Evolutionary conservation across 1,140 invertebrate species (phyloP).

Genomic region (Pararge aegeria): DNA sequence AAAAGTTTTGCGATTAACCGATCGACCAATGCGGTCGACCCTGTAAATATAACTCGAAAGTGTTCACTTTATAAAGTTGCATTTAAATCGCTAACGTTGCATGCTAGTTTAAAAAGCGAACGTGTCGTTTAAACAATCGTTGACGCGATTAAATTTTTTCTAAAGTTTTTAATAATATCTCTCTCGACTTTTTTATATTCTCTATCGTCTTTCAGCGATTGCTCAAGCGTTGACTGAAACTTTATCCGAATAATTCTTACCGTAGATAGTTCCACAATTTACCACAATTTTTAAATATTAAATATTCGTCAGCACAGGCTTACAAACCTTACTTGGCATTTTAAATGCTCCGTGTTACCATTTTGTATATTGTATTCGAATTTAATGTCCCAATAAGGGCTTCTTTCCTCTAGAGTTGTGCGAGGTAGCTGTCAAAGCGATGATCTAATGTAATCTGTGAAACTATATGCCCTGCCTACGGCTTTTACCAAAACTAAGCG

Average conservation of each 20-base stretch:
- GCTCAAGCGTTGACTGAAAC: constrained; percentile 62
- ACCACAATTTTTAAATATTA: constrained; percentile 19
- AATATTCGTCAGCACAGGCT: constrained; percentile 19
- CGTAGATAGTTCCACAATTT: constrained; percentile 19
- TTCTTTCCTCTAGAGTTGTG: no score
- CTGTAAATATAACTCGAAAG: constrained; percentile 72
- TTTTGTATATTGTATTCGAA: constrained; percentile 37
- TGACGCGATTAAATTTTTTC: constrained; percentile 33
- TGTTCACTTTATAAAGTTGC: constrained; percentile 74
- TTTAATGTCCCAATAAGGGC: constrained; percentile 29
- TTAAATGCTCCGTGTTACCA: constrained; percentile 49
- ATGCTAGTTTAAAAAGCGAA: constrained; percentile 54
- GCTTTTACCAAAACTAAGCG: no score
- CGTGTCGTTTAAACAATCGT: constrained; percentile 36
- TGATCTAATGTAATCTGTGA: no score
- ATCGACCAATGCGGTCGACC: constrained; percentile 36
- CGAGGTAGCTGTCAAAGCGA: no score
- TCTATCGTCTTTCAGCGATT: constrained; percentile 49
- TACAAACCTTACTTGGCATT: constrained; percentile 35
- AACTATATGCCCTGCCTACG: no score
- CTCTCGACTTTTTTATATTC: constrained; percentile 35
- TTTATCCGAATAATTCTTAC: constrained; percentile 29
- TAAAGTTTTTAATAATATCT: constrained; percentile 29
- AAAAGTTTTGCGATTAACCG: constrained; percentile 43
- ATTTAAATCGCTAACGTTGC: constrained; percentile 75